phyloP scores from a whole-genome alignment of 1,140 invertebrate species.

The Whitmania pigra region DNA sequence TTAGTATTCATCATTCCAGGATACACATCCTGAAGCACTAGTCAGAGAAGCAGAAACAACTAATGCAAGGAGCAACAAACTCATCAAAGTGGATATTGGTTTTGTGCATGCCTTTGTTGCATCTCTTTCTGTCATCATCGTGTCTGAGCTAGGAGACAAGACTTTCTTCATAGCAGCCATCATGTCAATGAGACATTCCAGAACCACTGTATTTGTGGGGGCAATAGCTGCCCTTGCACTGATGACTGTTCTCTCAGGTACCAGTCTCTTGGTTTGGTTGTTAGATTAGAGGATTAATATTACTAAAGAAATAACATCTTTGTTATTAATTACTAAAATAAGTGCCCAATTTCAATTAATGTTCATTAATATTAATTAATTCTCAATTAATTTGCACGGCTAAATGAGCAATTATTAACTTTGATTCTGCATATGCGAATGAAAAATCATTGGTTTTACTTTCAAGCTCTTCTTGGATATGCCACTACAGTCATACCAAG shows the following conservation, averaged over 20 bases:
- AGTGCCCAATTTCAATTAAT: no score
- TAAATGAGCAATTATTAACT: neutral
- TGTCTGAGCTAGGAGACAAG: constrained; percentile 95
- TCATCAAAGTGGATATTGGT: constrained; percentile 42
- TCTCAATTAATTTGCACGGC: no score
- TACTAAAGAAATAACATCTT: no score
- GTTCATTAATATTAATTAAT: no score
- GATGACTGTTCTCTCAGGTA: constrained; percentile 88
- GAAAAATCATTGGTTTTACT: constrained; percentile 13
- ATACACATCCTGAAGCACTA: no score
- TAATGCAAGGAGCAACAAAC: neutral
- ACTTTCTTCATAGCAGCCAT: constrained; percentile 99
- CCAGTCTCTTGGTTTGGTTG: constrained; percentile 28
- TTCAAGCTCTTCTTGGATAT: constrained; percentile 61
- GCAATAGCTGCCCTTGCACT: constrained; percentile 78
- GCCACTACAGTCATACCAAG: constrained; percentile 79
- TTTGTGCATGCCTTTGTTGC: constrained; percentile 90
- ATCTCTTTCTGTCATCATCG: constrained; percentile 84
- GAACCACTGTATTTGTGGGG: constrained; percentile 78
- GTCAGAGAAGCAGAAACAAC: neutral
- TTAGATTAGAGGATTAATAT: no score
- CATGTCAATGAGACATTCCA: constrained; percentile 94
- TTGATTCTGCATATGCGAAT: neutral
- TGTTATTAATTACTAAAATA: no score
- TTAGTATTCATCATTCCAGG: no score